Base-by-base conservation (phyloP, 2,888 invertebrate genomes). In the Habroteleia sp. region DNA sequence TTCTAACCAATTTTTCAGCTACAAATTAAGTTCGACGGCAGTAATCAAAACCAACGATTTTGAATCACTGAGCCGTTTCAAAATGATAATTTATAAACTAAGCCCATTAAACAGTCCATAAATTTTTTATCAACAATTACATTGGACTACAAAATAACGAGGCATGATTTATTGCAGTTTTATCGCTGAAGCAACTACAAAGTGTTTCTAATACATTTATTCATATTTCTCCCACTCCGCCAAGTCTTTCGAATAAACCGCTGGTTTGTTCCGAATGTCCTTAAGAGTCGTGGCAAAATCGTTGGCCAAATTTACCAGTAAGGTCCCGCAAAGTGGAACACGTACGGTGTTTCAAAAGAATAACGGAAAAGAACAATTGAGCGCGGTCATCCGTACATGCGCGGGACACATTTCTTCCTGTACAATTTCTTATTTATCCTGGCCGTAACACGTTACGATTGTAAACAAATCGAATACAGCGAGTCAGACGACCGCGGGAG, bases 381-480 rank as follows among this genome's bases (percentile, higher is more conserved):
- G 46, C 5, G n/a, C 5, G 29, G 29, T 1, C 29, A 29, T 13
- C 50, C 50, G 10, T 16, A 33, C 17, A 50, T 35, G 35, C n/a
- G 17, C 37, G n/a, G 20, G 11, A 2, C 3, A 35, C 35, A 10
- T 10, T 13, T 11, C 3, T 11, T 10, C 16, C 4, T 8, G 46
- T n/a, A 6, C 14, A 14, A 10, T 39, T 54, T 54, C 39, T 54
- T 54, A 54, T 39, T 39, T 29, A 54, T 14, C 27, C 1, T 25
- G 11, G 20, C 25, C 16, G 29, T 25, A 17, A 14, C 54, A 39
- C 14, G 39, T 54, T 54, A 39, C 29, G 54, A 39, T 54, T 39
- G 54, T 54, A 54, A 54, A 54, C 54, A 54, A 54, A 54, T 54
- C 39, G 39, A 33, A 33, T 20, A 7, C 8, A 6, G 13, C n/a